phyloP scores from a whole-genome alignment of 2,797 vertebrate species.

The Dendrocincla fuliginosa region DNA sequence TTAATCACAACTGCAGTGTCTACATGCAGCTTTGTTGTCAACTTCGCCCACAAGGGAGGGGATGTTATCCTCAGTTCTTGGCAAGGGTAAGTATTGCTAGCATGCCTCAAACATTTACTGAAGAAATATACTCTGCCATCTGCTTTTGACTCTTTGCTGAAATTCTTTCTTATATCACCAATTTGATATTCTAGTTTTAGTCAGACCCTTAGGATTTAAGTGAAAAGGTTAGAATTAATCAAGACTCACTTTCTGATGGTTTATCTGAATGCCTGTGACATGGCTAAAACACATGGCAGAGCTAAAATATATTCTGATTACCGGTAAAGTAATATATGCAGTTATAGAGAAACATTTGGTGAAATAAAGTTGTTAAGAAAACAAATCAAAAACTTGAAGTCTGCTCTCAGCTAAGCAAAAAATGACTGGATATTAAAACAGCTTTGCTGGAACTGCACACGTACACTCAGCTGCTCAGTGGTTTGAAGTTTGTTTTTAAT shows the following conservation, averaged over 20 bases:
- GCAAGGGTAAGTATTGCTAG: neutral
- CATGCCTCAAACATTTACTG: neutral
- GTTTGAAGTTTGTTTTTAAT: conserved; percentile 6
- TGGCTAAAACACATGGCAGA: neutral
- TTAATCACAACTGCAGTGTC: neutral
- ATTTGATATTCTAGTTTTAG: neutral
- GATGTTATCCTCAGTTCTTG: neutral
- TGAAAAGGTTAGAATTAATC: neutral
- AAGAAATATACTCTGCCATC: neutral
- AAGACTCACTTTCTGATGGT: neutral
- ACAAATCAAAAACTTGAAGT: neutral
- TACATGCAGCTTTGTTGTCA: rapidly evolving
- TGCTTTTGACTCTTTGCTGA: neutral
- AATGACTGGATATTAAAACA: neutral
- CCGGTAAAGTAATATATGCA: neutral
- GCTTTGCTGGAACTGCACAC: neutral
- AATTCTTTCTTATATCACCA: neutral
- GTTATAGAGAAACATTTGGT: neutral
- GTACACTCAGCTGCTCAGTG: neutral
- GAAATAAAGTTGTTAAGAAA: neutral
- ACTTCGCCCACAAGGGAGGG: neutral
- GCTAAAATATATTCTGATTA: neutral
- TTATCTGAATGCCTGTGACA: neutral
- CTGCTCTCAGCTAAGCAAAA: neutral
- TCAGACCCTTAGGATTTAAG: neutral